Evolutionary conservation across 2,113 vertebrate species (phyloP).

Genomic region (Oreocharis arfaki): DNA sequence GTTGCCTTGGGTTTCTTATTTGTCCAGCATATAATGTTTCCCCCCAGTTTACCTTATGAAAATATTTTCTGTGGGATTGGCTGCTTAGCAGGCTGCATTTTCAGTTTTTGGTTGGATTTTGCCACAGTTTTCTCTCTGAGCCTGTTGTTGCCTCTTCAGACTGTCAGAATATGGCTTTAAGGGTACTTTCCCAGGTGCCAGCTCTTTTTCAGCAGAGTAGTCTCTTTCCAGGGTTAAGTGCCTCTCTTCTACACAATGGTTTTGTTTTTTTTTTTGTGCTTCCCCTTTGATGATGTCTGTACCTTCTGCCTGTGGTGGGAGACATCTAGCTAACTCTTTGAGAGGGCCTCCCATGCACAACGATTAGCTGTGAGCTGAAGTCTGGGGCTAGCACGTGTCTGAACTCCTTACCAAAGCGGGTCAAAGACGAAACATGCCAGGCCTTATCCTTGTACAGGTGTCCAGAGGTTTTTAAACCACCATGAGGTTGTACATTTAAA

Average conservation of each 20-base stretch:
- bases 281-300: not conserved
- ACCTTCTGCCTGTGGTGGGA: not conserved
- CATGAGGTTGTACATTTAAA: not conserved
- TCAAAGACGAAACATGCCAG: accelerated
- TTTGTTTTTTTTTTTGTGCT: not conserved
- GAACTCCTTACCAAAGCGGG: not conserved
- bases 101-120: not conserved
- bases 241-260: not conserved
- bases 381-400: accelerated
- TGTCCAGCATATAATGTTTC: not conserved
- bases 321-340: not conserved
- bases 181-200: not conserved
- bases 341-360: not conserved
- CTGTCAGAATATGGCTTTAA: not conserved
- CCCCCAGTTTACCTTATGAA: not conserved
- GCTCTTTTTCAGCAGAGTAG: not conserved
- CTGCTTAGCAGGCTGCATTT: not conserved
- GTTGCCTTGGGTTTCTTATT: not conserved
- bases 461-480: not conserved
- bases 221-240: not conserved
- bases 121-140: not conserved
- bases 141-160: not conserved
- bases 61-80: not conserved
- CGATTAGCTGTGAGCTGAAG: not conserved
- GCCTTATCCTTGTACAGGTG: accelerated